Base-by-base conservation (phyloP, 2,888 invertebrate genomes). In the Zaprionus obscuricornis region DNA sequence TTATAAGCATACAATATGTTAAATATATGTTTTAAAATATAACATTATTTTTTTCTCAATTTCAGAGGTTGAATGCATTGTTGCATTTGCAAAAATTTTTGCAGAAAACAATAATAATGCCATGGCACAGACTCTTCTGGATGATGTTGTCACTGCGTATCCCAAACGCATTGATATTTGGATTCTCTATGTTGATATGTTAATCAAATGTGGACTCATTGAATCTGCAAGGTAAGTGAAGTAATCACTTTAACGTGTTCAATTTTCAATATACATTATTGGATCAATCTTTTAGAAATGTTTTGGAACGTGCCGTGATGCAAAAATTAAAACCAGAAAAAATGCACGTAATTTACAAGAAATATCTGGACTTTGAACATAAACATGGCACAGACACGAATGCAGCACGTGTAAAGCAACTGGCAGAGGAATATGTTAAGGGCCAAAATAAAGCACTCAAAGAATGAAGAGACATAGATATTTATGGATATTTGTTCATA, bases 161-260 rank as follows among this genome's bases (percentile, higher is more conserved):
- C 98, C 98, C 0, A 95, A 94, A 86, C 92, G 98, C 37, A 94
- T 95, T 0, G 98, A 98, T 90, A 92, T 98, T 16, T 97, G 96
- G 96, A 92, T 93, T 4, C 93, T 95, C 2, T 99, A 98, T 88
- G 93, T 96, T 0, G 98, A 99, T 90, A 94, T 96, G 92, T 90
- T 98, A 57, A 90, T 95, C 3, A 97, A 96, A 89, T 92, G 92
- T 18, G 91, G 92, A 0, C 93, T 95, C 60, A 89, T 93, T 27
- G 94, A 95, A 14, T 91, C 92, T 26, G 95, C 96, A 1, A 93
- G 98, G 97, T 97, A 90, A 90, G 89, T 83, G 4, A 20, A 11
- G 10, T n/a, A 37, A 8, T 2, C 1, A 14, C n/a, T 7, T n/a
- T 1, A 16, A 37, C 29, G 10, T 5, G 8, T 10, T 6, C 0